Base-by-base conservation (phyloP, 1,140 invertebrate genomes). In the Lysiphlebus fabarum region DNA sequence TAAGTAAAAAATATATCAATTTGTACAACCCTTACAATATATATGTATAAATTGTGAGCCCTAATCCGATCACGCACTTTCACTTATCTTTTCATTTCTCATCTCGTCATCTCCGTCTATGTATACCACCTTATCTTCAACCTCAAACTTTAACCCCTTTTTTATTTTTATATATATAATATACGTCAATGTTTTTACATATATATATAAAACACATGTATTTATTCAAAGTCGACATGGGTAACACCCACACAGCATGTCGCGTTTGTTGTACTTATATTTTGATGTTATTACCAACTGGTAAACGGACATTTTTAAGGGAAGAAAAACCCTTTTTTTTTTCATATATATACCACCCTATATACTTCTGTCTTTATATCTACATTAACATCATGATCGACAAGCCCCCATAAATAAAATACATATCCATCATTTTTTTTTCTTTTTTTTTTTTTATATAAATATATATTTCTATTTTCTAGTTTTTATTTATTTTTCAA, bases 241-340 rank as follows among this genome's bases (percentile, higher is more conserved):
- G 61, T 51, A 53, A 63, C 62, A 63, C 62, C 62, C 62, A 63
- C 57, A 53, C 62, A 47, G 62, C 56, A 58, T 61, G 62, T 63
- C 53, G 38, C 62, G 62, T 59, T 62, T 58, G 58, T 59, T 51
- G 41, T 59, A 41, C 45, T 58, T 60, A 50, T 47, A 55, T 55
- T 63, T 44, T 33, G 51, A 61, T 58, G 58, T 60, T 58, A 61
- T 62, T 59, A 59, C 54, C 42, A 59, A 38, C 53, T 58, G 49
- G 51, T n/a, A 55, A 60, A 53, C 11, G 53, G 10, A 40, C 51
- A 48, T 41, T 48, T 1, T 7, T 8, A 34, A 8, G 34, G 11
- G 11, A 53, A 6, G 7, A 12, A 40, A 33, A 38, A 57, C 12
- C 36, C 49, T 36, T 51, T 51, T 51, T 36, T 37, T 10, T 1